phyloP scores from a whole-genome alignment of 2,113 vertebrate species.

The Hippolais icterina region DNA sequence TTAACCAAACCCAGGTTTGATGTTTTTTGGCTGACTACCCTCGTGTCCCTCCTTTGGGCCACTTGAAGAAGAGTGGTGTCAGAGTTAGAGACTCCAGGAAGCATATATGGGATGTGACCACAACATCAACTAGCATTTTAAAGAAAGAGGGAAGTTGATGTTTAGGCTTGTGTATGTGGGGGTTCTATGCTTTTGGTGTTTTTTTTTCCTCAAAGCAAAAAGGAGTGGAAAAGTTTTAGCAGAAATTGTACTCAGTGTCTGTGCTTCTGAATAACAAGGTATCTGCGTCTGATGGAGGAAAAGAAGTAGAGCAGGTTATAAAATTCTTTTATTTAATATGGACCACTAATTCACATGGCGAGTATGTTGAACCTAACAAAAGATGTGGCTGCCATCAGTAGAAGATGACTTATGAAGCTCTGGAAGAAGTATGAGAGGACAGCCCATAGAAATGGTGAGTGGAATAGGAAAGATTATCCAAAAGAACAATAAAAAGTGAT shows the following conservation, averaged over 20 bases:
- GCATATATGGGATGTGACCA: rapidly evolving
- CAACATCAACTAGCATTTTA: not conserved
- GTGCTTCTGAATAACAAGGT: not conserved
- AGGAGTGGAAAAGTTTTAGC: rapidly evolving
- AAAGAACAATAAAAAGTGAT: not conserved
- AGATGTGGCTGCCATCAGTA: not conserved
- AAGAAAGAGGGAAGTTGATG: not conserved
- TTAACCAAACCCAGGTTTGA: not conserved
- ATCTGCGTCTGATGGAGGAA: not conserved
- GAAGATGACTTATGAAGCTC: not conserved
- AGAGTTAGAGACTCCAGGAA: not conserved
- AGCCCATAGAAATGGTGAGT: not conserved
- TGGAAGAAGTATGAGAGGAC: rapidly evolving
- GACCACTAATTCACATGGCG: not conserved
- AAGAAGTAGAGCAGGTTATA: not conserved
- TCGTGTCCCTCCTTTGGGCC: not conserved
- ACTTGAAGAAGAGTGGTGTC: not conserved
- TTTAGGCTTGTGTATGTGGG: not conserved
- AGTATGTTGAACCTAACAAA: not conserved
- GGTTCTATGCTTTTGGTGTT: not conserved
- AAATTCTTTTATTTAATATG: not conserved
- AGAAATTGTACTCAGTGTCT: not conserved
- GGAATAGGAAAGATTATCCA: not conserved
- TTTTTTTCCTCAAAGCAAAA: not conserved
- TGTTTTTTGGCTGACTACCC: rapidly evolving